Evolutionary conservation across 2,113 vertebrate species (phyloP).

Genomic region (Choloepus hoffmanni): DNA sequence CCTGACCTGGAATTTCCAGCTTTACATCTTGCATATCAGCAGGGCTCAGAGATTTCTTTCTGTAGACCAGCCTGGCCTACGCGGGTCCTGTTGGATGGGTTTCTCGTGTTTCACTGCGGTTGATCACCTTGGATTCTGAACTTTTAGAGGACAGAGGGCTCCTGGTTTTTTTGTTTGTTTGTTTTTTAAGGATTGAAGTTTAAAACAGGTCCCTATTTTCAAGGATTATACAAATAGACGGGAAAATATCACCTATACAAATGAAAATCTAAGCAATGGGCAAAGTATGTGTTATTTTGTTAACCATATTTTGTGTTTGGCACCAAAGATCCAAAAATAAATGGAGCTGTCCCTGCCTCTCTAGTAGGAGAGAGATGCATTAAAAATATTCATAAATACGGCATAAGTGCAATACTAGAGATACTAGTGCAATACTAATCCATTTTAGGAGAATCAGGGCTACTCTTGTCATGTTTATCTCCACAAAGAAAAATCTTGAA

Average conservation of each 20-base stretch:
- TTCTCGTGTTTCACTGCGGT: not conserved
- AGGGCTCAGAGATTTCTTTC: not conserved
- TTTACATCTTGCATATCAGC: not conserved
- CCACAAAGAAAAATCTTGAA: fast-evolving
- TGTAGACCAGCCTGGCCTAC: not conserved
- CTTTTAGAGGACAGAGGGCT: not conserved
- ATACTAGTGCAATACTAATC: not conserved
- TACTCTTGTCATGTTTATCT: not conserved
- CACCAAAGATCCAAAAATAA: not conserved
- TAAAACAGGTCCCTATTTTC: not conserved
- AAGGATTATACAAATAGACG: not conserved
- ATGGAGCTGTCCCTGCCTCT: not conserved
- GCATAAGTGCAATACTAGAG: not conserved
- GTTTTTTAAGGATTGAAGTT: not conserved
- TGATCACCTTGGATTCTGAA: not conserved
- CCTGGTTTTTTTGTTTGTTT: not conserved
- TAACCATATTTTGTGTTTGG: not conserved
- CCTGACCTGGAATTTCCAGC: not conserved
- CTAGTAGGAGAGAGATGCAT: not conserved
- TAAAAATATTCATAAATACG: not conserved
- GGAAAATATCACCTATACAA: not conserved
- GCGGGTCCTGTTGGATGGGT: no score
- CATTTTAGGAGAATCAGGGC: not conserved
- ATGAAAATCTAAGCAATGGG: not conserved
- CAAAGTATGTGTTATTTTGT: not conserved